Conservation (phyloP, 2,113 vertebrate genomes). For the Microtus montanus region DNA sequence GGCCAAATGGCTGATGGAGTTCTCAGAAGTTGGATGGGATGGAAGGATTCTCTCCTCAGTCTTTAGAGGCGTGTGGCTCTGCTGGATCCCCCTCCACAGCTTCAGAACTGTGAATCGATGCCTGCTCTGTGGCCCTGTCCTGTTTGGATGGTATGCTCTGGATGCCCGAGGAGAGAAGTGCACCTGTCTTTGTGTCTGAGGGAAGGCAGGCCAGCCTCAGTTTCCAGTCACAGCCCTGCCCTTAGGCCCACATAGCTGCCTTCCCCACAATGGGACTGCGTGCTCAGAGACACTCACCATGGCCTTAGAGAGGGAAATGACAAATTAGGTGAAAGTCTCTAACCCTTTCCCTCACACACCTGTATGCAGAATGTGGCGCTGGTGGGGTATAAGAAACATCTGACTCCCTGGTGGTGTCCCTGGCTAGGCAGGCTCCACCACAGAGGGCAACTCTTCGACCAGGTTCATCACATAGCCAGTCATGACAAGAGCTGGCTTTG, state of each 20-base stretch:
- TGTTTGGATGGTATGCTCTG: background rate
- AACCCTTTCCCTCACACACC: constrained; percentile 40
- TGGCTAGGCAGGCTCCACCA: background rate
- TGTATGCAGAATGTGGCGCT: background rate
- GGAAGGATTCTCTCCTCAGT: background rate
- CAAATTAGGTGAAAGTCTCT: constrained; percentile 42
- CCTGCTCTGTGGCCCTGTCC: background rate
- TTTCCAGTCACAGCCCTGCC: background rate
- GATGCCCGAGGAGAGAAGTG: background rate
- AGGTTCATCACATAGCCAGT: background rate
- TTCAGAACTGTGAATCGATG: background rate
- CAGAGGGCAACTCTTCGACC: background rate
- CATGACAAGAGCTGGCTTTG: constrained; percentile 10
- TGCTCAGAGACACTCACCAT: background rate
- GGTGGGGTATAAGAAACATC: background rate
- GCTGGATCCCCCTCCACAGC: background rate
- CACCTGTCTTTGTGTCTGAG: background rate
- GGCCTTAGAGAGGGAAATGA: background rate
- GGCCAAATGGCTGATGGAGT: background rate
- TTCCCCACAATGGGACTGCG: background rate
- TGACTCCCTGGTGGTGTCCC: background rate
- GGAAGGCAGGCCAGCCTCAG: background rate
- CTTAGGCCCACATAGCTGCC: background rate
- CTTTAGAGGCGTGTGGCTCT: background rate
- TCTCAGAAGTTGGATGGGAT: background rate